These are phyloP conservation scores for Diorhabda elongata DNA, from an alignment of 1,140 invertebrate genomes.

Conservation along the genomic window DNA sequence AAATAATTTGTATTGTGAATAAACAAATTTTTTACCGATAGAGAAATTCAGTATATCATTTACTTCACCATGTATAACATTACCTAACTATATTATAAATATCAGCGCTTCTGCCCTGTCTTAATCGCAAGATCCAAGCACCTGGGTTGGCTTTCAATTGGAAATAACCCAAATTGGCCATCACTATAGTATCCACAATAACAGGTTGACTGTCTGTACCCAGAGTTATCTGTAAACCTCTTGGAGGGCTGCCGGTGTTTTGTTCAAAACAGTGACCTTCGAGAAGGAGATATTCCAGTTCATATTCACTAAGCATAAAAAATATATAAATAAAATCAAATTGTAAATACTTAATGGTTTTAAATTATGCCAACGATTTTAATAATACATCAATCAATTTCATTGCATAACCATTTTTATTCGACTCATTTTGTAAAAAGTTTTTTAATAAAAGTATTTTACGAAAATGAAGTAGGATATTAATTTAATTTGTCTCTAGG, in stretches of 20 bases:
- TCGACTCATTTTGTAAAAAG: no score
- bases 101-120: slow-evolving; percentile 89
- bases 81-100: slow-evolving; percentile 84
- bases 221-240: slow-evolving; percentile 94
- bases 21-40: not conserved
- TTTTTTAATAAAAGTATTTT: no score
- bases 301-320: slow-evolving; percentile 73
- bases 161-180: slow-evolving; percentile 98
- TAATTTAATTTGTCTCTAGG: no score
- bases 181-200: slow-evolving; percentile 96
- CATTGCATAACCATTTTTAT: no score
- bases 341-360: no score
- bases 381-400: no score
- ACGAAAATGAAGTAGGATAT: no score
- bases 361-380: no score
- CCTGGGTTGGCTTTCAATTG: slow-evolving; percentile 98
- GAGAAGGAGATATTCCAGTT: slow-evolving; percentile 84
- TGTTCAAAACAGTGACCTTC: slow-evolving; percentile 98
- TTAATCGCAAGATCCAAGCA: slow-evolving; percentile 80
- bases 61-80: slow-evolving; percentile 20
- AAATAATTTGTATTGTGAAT: no score
- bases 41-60: not conserved
- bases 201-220: slow-evolving; percentile 75
- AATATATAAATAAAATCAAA: not conserved
- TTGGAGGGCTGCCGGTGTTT: slow-evolving; percentile 83